Percentiles rank a stretch among this genome's conserved stretches.
phyloP scores from a whole-genome alignment of 2,888 invertebrate genomes.

The Dryomyza anilis region DNA sequence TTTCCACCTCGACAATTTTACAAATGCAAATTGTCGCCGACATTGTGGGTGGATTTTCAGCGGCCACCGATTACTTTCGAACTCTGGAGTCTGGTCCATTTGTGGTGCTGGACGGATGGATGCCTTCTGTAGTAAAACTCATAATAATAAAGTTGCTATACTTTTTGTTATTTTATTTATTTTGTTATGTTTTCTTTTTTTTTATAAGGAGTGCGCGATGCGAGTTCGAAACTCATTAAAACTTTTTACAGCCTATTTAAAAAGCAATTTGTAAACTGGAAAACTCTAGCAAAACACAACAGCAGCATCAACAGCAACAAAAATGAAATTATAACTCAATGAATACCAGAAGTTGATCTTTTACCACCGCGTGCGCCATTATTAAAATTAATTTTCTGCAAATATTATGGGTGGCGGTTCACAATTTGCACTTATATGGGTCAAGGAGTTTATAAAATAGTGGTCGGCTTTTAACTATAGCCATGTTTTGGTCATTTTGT shows the following conservation, averaged over 20 bases:
- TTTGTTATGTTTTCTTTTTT: not conserved
- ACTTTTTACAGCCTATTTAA: conserved; percentile 61
- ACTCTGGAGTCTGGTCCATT: not conserved
- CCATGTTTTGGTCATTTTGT: no score
- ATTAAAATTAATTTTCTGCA: no score
- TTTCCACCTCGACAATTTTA: conserved; percentile 36
- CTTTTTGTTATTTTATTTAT: conserved; percentile 4
- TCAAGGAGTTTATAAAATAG: no score
- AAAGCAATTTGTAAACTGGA: conserved; percentile 59
- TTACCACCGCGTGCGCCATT: no score
- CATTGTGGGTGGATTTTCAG: not conserved
- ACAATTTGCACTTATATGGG: no score
- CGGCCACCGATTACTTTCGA: not conserved
- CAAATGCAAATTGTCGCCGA: conserved; percentile 33
- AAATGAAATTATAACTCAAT: not conserved
- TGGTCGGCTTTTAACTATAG: no score
- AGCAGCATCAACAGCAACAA: conserved; percentile 1
- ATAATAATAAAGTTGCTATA: conserved; percentile 45
- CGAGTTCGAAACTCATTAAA: conserved; percentile 59
- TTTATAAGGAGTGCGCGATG: conserved; percentile 24
- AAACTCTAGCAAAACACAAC: conserved; percentile 33
- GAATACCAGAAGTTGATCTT: conserved; percentile 1
- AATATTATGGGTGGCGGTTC: no score
- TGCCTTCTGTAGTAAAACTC: not conserved
- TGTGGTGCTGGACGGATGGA: not conserved